Base-by-base conservation (phyloP, 1,140 invertebrate species). In the Wiebesia pumilae region DNA sequence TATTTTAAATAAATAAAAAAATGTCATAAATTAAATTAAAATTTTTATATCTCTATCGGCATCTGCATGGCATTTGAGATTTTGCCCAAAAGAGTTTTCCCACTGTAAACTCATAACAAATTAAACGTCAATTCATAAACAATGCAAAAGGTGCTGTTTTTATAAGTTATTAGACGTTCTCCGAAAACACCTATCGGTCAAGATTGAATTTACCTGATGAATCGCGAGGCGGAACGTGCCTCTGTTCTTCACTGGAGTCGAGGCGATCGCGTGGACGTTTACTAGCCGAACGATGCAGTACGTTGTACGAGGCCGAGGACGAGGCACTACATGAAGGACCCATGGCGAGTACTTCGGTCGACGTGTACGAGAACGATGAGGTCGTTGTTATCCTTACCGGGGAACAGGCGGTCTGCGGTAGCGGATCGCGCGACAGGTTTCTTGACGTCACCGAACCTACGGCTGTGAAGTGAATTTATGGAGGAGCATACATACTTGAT, bases 401-500 rank as follows among this genome's bases (percentile, higher is more conserved):
- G 19, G 75, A 40, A 24, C 51, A 81, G 33, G 40, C 47, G 47
- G 30, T 71, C 12, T 83, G 84, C 6, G 69, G 43, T 9, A 86
- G 12, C 3, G 84, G 87, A 30, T 89, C 88, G 27, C 77, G 80
- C 12, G 85, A 79, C n/a, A 85, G 35, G 65, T 84, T 87, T 77
- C 77, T 83, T 33, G 65, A 38, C 19, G 71, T 81, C 6, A 58
- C 67, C 35, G 85, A 67, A 27, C 24, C 27, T 14, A 82, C 81
- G 16, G 81, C 84, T 85, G 69, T 30, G 43, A 65, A 67, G 38
- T n/a, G 4, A 43, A 43, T 75, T 75, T 38, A 43, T 75, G 38
- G 24, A 75, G 43, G 38, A n/a, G 2, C 21, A 38, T 71, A 38
- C 16, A 38, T 38, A 7, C 33, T 21, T 21, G 35, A 27, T 43